Conservation (phyloP, 2,797 vertebrate species). For the Morus bassanus region DNA sequence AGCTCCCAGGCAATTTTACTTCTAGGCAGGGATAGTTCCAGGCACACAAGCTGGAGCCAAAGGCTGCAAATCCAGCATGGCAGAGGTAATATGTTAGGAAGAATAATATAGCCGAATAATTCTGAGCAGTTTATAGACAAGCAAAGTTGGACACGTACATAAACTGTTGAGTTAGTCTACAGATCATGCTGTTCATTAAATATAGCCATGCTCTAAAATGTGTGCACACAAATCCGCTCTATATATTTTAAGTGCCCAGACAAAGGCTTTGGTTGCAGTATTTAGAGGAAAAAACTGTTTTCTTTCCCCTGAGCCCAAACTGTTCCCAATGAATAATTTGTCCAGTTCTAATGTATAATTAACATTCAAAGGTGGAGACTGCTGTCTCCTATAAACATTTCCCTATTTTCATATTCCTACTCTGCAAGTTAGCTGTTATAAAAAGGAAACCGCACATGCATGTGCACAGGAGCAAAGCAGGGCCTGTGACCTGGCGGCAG, state of each 20-base stretch:
- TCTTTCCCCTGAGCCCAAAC: constrained; percentile 26
- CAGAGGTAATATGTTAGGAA: not conserved
- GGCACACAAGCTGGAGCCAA: not conserved
- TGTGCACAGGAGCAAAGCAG: rapidly evolving
- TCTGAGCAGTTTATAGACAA: not conserved
- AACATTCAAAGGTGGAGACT: constrained; percentile 17
- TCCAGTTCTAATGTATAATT: constrained; percentile 38
- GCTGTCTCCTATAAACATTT: constrained; percentile 1
- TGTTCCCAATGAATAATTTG: constrained; percentile 41
- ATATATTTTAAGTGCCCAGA: not conserved
- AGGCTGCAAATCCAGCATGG: not conserved
- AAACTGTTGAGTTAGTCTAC: not conserved
- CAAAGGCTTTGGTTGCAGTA: constrained; percentile 20
- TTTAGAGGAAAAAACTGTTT: constrained; percentile 30
- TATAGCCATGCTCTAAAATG: not conserved
- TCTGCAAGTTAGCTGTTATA: not conserved
- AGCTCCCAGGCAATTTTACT: not conserved
- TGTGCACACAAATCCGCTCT: not conserved
- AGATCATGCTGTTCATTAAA: not conserved
- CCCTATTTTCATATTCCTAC: not conserved
- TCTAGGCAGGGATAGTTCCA: not conserved
- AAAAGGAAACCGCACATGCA: not conserved
- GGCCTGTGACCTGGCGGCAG: not conserved
- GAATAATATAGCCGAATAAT: not conserved
- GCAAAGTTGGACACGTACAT: not conserved